phyloP scores from a whole-genome alignment of 2,113 vertebrate genomes.

The Datnioides undecimradiatus region DNA sequence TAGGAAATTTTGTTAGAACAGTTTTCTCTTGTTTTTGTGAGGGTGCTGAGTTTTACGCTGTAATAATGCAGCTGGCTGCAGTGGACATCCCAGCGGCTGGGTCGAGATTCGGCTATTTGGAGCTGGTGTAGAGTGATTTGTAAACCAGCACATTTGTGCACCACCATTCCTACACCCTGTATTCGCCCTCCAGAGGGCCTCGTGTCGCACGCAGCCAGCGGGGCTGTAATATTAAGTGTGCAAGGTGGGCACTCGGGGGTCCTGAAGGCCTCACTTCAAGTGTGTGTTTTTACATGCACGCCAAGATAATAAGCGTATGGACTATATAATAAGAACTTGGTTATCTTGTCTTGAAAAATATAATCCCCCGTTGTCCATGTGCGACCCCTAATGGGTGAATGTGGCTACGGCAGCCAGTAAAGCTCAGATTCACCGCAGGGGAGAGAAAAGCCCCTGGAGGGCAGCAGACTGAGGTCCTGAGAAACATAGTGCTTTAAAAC shows the following conservation, averaged over 20 bases:
- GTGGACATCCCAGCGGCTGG: neutral
- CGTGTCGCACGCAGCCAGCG: neutral
- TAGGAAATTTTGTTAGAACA: neutral
- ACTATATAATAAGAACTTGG: too few relatives aligned
- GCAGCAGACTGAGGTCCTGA: slow-evolving; percentile 17
- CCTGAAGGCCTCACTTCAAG: neutral
- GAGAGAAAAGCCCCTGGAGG: slow-evolving; percentile 1
- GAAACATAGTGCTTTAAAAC: slow-evolving; percentile 16
- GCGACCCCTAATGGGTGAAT: neutral
- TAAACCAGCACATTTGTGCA: neutral
- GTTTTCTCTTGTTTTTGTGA: neutral
- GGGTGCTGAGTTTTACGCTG: neutral
- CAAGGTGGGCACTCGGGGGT: neutral
- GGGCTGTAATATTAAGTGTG: neutral
- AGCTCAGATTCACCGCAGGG: neutral
- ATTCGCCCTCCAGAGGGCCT: neutral
- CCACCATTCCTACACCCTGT: too few relatives aligned
- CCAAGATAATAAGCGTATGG: neutral
- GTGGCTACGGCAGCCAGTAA: neutral
- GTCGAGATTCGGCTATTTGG: neutral
- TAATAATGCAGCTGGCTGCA: fast-evolving
- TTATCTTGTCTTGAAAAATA: too few relatives aligned
- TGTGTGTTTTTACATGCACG: neutral
- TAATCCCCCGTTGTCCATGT: too few relatives aligned
- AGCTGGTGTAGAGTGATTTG: neutral